phyloP scores from a whole-genome alignment of 2,797 vertebrate genomes.

The Buphagus erythrorhynchus region DNA sequence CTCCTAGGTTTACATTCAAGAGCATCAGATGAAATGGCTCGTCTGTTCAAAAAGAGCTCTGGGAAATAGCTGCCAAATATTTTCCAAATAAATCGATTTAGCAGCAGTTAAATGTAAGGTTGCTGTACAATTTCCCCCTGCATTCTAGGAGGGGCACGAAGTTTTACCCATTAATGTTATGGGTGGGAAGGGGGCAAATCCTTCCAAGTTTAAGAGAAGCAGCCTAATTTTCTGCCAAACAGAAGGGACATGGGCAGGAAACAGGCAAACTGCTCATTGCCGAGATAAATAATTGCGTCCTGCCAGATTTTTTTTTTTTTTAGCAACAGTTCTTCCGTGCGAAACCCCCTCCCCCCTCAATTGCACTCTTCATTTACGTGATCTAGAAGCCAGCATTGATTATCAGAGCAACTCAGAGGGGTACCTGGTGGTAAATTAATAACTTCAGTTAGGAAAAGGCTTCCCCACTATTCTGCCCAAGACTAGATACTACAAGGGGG shows the following conservation, averaged over 20 bases:
- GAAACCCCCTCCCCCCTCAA: slow-evolving; percentile 19
- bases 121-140: background rate
- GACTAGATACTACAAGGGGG: background rate
- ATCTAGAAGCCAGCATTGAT: slow-evolving; percentile 69
- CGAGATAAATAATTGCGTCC: slow-evolving; percentile 66
- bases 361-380: slow-evolving; percentile 75
- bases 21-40: slow-evolving; percentile 32
- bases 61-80: slow-evolving; percentile 36
- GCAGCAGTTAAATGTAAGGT: slow-evolving; percentile 33
- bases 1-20: slow-evolving; percentile 28
- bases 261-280: slow-evolving; percentile 25
- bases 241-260: background rate
- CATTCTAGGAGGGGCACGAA: background rate
- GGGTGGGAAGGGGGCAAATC: background rate
- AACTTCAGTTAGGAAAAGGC: slow-evolving; percentile 59
- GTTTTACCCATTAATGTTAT: background rate
- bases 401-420: slow-evolving; percentile 68
- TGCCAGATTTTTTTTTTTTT: slow-evolving; percentile 35
- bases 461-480: slow-evolving; percentile 24
- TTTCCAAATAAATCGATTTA: slow-evolving; percentile 59
- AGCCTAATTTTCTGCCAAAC: background rate
- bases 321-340: slow-evolving; percentile 44
- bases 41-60: slow-evolving; percentile 4
- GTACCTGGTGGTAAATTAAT: slow-evolving; percentile 70
- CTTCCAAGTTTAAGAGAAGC: slow-evolving; percentile 2